A percentile compares a stretch with the other conserved stretches of the same genome.
phyloP scores from a whole-genome alignment of 2,113 vertebrate species.

The Tenebrosternarchus preto region DNA sequence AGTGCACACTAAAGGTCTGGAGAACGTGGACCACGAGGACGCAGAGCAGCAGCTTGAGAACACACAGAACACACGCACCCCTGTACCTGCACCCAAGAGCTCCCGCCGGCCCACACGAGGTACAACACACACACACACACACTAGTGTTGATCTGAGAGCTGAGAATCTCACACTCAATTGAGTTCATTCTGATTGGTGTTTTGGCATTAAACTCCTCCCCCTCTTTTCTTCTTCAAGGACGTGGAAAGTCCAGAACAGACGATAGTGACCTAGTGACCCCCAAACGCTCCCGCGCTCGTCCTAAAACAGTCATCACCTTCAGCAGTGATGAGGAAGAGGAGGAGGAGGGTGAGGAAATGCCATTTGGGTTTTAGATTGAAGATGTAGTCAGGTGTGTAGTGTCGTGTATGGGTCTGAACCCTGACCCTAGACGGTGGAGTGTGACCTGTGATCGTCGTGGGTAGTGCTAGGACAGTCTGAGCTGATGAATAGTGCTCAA shows the following conservation, averaged over 20 bases:
- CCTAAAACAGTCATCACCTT: constrained; percentile 78
- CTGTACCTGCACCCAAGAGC: constrained; percentile 12
- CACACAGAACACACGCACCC: constrained; percentile 42
- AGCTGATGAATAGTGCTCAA: too few species aligned
- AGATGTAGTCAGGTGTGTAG: too few species aligned
- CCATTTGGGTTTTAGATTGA: background rate
- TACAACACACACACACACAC: constrained; percentile 49
- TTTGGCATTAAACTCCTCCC: too few species aligned
- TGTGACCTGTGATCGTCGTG: too few species aligned
- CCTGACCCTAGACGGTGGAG: too few species aligned
- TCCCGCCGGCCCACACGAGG: constrained; percentile 52
- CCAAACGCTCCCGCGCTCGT: constrained; percentile 62
- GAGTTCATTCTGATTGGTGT: too few species aligned
- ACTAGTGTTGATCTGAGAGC: background rate
- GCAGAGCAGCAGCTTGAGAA: constrained; percentile 60
- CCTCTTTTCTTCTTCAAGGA: constrained; percentile 52
- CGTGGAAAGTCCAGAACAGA: constrained; percentile 60
- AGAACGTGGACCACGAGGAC: constrained; percentile 78
- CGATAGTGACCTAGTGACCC: constrained; percentile 77
- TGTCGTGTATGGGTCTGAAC: too few species aligned
- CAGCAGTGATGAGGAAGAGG: constrained; percentile 86
- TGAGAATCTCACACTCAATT: too few species aligned
- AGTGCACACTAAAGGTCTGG: constrained; percentile 82
- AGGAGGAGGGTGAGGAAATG: constrained; percentile 71
- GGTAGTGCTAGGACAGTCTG: too few species aligned